Conservation (phyloP, 2,113 vertebrate species). For the Coryphaenoides rupestris region DNA sequence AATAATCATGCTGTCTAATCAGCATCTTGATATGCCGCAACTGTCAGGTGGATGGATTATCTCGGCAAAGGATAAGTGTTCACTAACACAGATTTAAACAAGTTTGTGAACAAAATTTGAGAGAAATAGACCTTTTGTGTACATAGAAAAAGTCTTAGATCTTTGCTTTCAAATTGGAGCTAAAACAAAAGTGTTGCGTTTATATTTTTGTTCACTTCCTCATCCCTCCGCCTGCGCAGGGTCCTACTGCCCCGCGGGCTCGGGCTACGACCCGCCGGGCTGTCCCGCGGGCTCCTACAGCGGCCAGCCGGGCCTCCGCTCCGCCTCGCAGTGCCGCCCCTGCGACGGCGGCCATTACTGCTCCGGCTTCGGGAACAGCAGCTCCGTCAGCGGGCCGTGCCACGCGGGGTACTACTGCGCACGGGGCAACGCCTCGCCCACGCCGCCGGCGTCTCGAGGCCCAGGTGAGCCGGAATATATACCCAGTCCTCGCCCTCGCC, state of each 20-base stretch:
- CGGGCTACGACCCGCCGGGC: constrained; percentile 69
- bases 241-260: constrained; percentile 81
- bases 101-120: too few species aligned
- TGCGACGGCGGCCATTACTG: constrained; percentile 82
- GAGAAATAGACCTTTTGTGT: too few species aligned
- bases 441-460: constrained; percentile 54
- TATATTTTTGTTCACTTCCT: too few species aligned
- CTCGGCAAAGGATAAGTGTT: too few species aligned
- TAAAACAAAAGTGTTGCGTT: too few species aligned
- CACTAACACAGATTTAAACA: too few species aligned
- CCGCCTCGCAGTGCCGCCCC: constrained; percentile 63
- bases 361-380: constrained; percentile 70
- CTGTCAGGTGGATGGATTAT: too few species aligned
- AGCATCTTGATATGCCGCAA: too few species aligned
- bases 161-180: too few species aligned
- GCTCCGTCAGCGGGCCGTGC: constrained; percentile 74
- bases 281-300: constrained; percentile 80
- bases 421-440: constrained; percentile 69
- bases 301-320: constrained; percentile 62
- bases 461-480: constrained; percentile 67
- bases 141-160: too few species aligned
- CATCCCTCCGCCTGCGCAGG: constrained; percentile 57
- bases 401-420: constrained; percentile 81
- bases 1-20: too few species aligned
- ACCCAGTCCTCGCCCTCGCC: neutral